Evolutionary conservation across 2,113 vertebrate species (phyloP).

Genomic region (Cinclus mexicanus): DNA sequence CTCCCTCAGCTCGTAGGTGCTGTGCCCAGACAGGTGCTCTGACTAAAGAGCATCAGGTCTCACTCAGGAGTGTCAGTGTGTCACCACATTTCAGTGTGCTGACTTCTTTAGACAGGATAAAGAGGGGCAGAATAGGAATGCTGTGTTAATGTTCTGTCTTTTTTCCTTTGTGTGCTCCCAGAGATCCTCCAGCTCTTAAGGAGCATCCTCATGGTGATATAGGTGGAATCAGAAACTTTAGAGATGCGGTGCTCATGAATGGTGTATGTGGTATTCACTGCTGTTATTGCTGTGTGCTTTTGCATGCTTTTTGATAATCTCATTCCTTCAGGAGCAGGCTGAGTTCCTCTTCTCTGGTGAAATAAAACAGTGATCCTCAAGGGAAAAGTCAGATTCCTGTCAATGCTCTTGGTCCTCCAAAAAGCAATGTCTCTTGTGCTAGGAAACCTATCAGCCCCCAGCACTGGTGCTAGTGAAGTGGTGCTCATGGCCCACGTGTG

Average conservation of each 20-base stretch:
- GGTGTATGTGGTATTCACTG: not conserved
- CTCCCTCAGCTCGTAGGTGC: not conserved
- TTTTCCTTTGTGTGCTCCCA: not conserved
- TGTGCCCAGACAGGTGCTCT: not conserved
- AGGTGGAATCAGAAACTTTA: not conserved
- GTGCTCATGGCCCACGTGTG: accelerated
- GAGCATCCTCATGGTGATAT: not conserved
- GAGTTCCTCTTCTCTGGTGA: not conserved
- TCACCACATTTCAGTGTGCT: not conserved
- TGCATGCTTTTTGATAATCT: not conserved
- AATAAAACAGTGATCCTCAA: not conserved
- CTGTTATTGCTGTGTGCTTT: not conserved
- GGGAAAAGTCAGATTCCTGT: not conserved
- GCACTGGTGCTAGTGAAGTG: not conserved
- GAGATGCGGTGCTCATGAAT: not conserved
- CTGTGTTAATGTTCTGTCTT: not conserved
- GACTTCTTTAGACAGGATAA: not conserved
- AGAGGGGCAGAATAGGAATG: not conserved
- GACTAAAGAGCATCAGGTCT: not conserved
- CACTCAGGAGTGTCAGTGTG: not conserved
- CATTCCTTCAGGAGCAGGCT: not conserved
- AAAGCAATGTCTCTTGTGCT: not conserved
- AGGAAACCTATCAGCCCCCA: not conserved
- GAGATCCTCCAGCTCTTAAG: not conserved
- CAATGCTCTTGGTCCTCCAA: not conserved